phyloP scores from a whole-genome alignment of 2,113 vertebrate species.

The Leucoraja erinaceus region DNA sequence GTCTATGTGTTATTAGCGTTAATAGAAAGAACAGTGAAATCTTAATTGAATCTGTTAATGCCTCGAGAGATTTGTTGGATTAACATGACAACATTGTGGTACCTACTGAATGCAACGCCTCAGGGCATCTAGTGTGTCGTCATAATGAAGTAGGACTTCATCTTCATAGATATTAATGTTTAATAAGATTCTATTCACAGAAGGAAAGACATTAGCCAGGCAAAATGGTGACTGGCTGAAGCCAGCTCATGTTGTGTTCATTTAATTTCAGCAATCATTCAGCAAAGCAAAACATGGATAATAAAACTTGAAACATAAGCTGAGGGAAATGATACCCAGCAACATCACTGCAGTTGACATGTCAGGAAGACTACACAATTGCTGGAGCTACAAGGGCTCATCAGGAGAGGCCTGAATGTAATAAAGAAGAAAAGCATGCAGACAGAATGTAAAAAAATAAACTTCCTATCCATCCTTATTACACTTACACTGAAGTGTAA shows the following conservation, averaged over 20 bases:
- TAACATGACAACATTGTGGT: background rate
- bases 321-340: background rate
- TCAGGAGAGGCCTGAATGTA: background rate
- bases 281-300: background rate
- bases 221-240: background rate
- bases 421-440: background rate
- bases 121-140: background rate
- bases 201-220: background rate
- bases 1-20: background rate
- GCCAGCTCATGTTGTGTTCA: background rate
- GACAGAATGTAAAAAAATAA: background rate
- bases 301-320: background rate
- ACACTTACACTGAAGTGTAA: background rate
- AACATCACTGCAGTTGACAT: background rate
- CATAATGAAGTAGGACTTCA: background rate
- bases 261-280: background rate
- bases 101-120: background rate
- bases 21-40: slow-evolving; percentile 15
- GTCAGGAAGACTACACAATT: background rate
- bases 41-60: background rate
- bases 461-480: background rate
- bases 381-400: no score
- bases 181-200: background rate
- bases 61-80: background rate
- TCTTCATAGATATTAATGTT: background rate